Evolutionary conservation across 2,797 vertebrate genomes (phyloP), one percentile per base, ranked within the genome.

Genomic region (Sphenodon punctatus): DNA sequence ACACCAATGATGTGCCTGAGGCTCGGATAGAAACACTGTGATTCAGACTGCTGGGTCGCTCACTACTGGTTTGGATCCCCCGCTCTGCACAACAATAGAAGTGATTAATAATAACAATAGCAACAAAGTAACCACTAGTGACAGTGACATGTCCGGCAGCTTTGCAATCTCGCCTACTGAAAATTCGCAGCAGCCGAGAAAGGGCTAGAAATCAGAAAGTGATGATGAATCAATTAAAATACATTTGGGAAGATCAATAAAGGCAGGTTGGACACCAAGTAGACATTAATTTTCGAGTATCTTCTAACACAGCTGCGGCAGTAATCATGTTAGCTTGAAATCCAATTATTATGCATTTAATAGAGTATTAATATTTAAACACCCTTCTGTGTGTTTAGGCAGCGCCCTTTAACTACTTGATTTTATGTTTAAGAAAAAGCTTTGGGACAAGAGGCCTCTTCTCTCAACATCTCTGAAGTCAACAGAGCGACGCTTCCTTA

Each of bases 141-240:
- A 55, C 17, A 32, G 27, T 32, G 10, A 55, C 10, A 27, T 32
- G 32, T 32, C 10, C 30, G 59, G 34, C 25, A 39, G 11, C 10
- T 39, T 58, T 48, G 32, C 32, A 41, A n/a, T 32, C 27, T 56
- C 56, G 36, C 13, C 43, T 45, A 9, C 30, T 71, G 82, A 51
- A 27, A 84, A 45, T 67, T 27, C 1, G 0, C 41, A 78, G 22
- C 43, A 82, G 65, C 38, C 39, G 66, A 67, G 32, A 32, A 76
- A 82, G 64, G 46, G 75, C 0, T 0, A 69, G 61, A 77, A 27
- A 82, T 87, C 84, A 78, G 76, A 80, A 85, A 72, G 83, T n/a
- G 65, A 81, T 85, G 72, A 65, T 75, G 53, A 80, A 84, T 86
- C 84, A 78, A 53, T 89, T 88, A 72, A 86, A 93, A 87, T 68